These are phyloP conservation scores for Tachina lurida DNA, from an alignment of 2,888 invertebrate species.

Conservation along the genomic window DNA sequence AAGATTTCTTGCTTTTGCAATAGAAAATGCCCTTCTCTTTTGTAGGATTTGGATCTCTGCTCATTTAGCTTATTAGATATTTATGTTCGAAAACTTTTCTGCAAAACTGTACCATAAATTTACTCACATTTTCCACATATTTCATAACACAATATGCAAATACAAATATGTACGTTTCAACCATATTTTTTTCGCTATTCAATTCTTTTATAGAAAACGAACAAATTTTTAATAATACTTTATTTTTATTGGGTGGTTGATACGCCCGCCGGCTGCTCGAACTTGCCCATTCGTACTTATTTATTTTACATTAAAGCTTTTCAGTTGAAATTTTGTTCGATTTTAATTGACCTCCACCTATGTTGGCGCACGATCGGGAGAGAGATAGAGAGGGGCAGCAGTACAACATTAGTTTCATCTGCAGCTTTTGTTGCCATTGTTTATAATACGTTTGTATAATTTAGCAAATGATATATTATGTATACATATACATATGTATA, in stretches of 20 bases:
- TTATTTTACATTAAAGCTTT: conserved; percentile 26
- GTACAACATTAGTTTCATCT: not conserved
- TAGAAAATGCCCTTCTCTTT: too few relatives aligned
- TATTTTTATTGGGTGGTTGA: conserved; percentile 18
- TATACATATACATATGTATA: not conserved
- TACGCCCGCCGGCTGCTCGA: conserved; percentile 20
- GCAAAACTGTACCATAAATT: not conserved
- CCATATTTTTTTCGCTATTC: conserved; percentile 32
- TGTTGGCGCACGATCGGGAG: conserved; percentile 1
- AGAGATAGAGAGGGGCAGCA: not conserved
- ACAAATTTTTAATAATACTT: conserved; percentile 39
- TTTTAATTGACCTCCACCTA: conserved; percentile 62
- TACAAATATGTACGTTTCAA: not conserved
- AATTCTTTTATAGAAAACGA: conserved; percentile 30
- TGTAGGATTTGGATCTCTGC: too few relatives aligned
- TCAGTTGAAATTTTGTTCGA: conserved; percentile 5
- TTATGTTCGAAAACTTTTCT: not conserved
- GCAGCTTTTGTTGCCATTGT: conserved; percentile 23
- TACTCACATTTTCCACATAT: not conserved
- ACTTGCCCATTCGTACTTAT: conserved; percentile 53
- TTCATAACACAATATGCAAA: conserved; percentile 10
- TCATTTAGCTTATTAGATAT: too few relatives aligned
- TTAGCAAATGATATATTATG: conserved; percentile 1
- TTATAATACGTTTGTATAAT: not conserved
- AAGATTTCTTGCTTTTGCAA: too few relatives aligned